Evolutionary conservation across 2,888 invertebrate species (phyloP), one percentile per base, ranked within the genome.

Genomic region (Flexamia atlantica): DNA sequence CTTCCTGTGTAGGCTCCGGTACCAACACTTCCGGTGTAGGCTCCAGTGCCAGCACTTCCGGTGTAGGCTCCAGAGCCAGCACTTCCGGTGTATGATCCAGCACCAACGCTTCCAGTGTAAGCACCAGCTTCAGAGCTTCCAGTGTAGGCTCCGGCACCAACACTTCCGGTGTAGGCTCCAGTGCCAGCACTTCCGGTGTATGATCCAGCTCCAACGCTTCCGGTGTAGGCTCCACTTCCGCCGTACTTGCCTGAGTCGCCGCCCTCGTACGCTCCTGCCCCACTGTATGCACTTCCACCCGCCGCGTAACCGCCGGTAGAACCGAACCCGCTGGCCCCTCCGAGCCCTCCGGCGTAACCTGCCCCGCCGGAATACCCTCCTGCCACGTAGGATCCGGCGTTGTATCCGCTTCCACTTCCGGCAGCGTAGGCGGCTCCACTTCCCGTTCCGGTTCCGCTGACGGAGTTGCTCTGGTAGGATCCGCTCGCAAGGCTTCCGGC

Each of bases 61-160:
- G 36, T 72, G 42, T 79, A 84, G 30, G 83, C 83, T 68, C 76
- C 83, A 79, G 64, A 80, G n/a, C 82, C 72, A 2, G 46, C 46
- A n/a, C 53, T 46, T 83, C 83, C 85, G 0, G 36, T 57, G 28
- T 85, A 70, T 40, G 74, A 81, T 25, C 72, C 42, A 42, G 57
- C 82, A 46, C 82, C 53, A 40, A 25, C 36, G 7, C 17, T 23
- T 60, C 82, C 32, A 40, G 82, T 42, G 25, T 53, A 81, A 23
- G 25, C 81, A 50, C 30, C 53, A 32, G 17, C 36, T 70, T 14
- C 17, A 68, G 30, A 32, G 20, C 7, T 46, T 46, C 46, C 46
- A 9, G 46, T 46, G 46, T 46, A 4, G 12, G 30, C 20, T 7
- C 60, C 68, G 30, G 23, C 20, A 50, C 76, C 76, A 53, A n/a